These are phyloP conservation scores for Thaleichthys pacificus DNA, from an alignment of 2,797 vertebrate species.

Conservation along the genomic window DNA sequence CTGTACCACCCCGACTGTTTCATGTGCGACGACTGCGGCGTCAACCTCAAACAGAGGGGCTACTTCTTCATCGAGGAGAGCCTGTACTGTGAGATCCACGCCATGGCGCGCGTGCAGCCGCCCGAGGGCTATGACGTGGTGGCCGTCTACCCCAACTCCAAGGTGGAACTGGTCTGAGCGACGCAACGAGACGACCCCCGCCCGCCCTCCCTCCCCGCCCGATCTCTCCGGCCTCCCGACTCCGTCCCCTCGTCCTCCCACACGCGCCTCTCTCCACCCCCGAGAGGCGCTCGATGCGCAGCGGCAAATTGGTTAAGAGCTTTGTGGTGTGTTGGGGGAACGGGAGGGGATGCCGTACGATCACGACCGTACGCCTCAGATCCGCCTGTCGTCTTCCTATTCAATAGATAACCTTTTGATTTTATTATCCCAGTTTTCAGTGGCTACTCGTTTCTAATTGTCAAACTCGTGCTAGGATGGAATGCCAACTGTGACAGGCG, in stretches of 20 bases:
- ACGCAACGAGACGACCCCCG: neutral
- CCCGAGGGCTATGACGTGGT: slow-evolving; percentile 97
- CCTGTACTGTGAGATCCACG: slow-evolving; percentile 96
- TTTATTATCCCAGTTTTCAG: slow-evolving; percentile 2
- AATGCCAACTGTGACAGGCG: neutral
- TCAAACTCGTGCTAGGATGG: slow-evolving; percentile 16
- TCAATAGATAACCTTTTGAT: neutral
- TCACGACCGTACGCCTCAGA: neutral
- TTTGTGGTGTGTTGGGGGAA: too few species aligned
- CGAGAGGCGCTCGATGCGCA: neutral
- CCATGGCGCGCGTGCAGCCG: slow-evolving; percentile 92
- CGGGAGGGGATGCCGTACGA: neutral
- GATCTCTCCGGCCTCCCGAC: neutral
- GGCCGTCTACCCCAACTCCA: slow-evolving; percentile 96
- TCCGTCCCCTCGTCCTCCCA: too few species aligned
- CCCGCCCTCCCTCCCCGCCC: neutral
- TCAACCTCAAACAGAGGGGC: slow-evolving; percentile 92
- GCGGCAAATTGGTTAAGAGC: neutral
- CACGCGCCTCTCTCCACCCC: neutral
- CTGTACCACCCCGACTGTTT: slow-evolving; percentile 98
- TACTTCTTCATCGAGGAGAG: slow-evolving; percentile 97
- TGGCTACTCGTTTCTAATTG: slow-evolving; percentile 7
- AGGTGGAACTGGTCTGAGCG: slow-evolving; percentile 90
- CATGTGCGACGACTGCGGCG: slow-evolving; percentile 90
- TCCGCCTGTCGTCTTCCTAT: neutral